Conservation (phyloP, 2,113 vertebrate species). For the Indicator indicator region DNA sequence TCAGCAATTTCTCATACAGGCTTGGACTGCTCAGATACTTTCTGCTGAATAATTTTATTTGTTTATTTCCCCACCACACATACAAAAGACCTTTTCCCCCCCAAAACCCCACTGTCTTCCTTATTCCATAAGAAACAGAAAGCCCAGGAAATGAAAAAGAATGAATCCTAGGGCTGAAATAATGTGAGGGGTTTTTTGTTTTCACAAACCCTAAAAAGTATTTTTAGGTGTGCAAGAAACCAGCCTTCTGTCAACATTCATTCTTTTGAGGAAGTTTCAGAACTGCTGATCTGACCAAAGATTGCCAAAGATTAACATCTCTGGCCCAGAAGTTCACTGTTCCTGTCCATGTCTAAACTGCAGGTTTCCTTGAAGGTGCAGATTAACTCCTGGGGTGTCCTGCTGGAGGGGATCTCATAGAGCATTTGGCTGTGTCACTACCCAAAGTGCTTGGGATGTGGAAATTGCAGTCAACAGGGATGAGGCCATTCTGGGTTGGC, state of each 20-base stretch:
- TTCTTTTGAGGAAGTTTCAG: neutral
- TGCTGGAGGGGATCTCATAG: neutral
- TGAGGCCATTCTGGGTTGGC: neutral
- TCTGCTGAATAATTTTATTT: neutral
- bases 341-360: neutral
- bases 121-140: neutral
- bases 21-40: neutral
- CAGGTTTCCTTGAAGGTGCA: neutral
- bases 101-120: neutral
- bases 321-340: neutral
- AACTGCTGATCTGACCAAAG: neutral
- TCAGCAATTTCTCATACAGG: neutral
- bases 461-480: neutral
- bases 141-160: neutral
- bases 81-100: neutral
- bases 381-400: neutral
- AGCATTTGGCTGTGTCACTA: neutral
- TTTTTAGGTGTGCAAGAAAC: neutral
- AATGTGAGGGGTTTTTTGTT: neutral
- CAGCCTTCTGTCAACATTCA: neutral
- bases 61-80: neutral
- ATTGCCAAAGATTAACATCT: neutral
- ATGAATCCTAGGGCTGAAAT: neutral
- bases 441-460: rapidly evolving
- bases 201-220: neutral